Base-by-base conservation (phyloP, 2,888 invertebrate species). In the Odontomyia ornata region DNA sequence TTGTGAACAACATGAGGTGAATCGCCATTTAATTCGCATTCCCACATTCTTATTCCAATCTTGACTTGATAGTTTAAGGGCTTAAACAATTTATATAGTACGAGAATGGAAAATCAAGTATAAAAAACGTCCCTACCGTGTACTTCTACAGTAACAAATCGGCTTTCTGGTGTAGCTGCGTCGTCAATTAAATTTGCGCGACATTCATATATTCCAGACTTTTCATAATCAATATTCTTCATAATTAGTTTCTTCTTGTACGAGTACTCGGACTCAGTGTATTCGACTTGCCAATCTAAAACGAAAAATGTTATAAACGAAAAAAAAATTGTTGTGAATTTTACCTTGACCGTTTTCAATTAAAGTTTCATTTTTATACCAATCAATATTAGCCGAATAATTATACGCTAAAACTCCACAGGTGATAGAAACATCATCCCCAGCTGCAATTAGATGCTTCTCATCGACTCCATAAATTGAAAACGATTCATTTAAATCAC, bases 341-440 rank as follows among this genome's bases (percentile, higher is more conserved):
- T 60, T 80, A 82, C 82, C 80, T 1, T 78, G 13, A 28, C 79
- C 77, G 11, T 79, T 81, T 7, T 69, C 76, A 1, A 86, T 77
- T 0, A 81, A 78, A n/a, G 82, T 83, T 62, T 85, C 79, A 36
- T 81, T 81, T 62, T 83, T 81, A 52, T 82, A 85, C 92, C 92
- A 92, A 18, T 83, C 80, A 1, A 91, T 83, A 13, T 87, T 81
- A 1, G 86, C 83, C 0, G 88, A 86, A 80, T 88, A 90, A 78
- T 89, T 88, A 79, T 89, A 88, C 21, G 88, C 85, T 0, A 91
- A 88, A 0, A 89, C 90, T 1, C 89, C 90, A 83, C 93, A 93
- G 4, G 85, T 88, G 5, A 92, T 80, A 18, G 83, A 85, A 0
- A 91, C 82, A 76, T 88, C 82, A 79, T 92, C 91, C 0, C 89